Base-by-base conservation (phyloP, 30 jellyfish, hydroid and myxozoan genomes). In the Aurelia coerulea region DNA sequence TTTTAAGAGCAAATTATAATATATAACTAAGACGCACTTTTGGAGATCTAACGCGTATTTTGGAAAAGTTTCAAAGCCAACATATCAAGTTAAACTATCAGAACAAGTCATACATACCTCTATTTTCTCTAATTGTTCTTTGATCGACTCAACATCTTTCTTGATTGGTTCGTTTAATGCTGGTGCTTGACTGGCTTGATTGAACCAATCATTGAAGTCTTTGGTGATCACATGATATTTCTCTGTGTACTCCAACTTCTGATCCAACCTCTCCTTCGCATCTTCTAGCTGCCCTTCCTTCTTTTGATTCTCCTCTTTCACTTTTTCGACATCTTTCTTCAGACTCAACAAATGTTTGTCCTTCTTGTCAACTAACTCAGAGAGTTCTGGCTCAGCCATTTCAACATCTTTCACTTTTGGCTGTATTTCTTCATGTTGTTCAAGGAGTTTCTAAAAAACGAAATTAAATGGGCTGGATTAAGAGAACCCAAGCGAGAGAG, bases 121-220 rank as follows among this genome's bases (percentile, higher is more conserved):
- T 12, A 86, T 94, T 69, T 86, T 94, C 19, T 23, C 31, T 34
- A 88, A 34, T 59, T 94, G 97, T 53, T 53, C 89, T 74, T 81
- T 89, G 68, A 94, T 23, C 18, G 62, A 80, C 4, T 84, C 96
- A 16, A 93, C 74, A 33, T 66, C 95, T 15, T 87, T 68, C 16
- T 92, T 95, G 59, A 85, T 75, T 5, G 97, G 94, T 42, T 88
- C 96, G 50, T 65, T 37, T n/a, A 90, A 58, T 15, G 81, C 87
- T n/a, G 97, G 96, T 49, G 85, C 88, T 67, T 79, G 79, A 65
- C 31, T 73, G 10, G 81, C 84, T 15, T 66, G 73, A 41, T 70
- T 51, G 65, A 77, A 75, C 99, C 99, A 94, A 41, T 65, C 88
- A 11, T 53, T 62, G 35, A 73, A 83, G 68, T 88, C 97, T 56